Base-by-base conservation (phyloP, 2,113 vertebrate species). In the Aegotheles bennettii region DNA sequence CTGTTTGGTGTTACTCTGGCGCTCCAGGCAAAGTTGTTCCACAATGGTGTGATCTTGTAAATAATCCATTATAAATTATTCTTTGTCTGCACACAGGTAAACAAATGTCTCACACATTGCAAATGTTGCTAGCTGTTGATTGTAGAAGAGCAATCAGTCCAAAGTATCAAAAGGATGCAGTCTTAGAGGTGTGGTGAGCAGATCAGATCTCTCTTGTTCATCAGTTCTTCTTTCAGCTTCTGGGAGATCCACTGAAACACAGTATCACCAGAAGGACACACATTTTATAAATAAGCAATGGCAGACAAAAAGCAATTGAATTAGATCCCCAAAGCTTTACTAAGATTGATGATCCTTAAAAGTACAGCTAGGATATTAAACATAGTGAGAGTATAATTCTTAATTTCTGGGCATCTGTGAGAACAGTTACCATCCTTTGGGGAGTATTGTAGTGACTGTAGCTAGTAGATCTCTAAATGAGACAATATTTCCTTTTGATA, bases 401-500 rank as follows among this genome's bases (percentile, higher is more conserved):
- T 93, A 95, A 94, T 95, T 94, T 96, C 87, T 91, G 86, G 92
- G 81, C 93, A 94, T 93, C 94, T 85, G 74, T 59, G 92, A 96
- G 90, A 96, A 95, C 94, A 91, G 89, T 95, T 96, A 91, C 74
- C 81, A 73, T 88, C 67, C 92, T 95, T 91, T 77, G 8, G 95
- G 90, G 92, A 94, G 50, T 61, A 83, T 90, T 80, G 78, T 78
- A 94, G 93, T 84, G 89, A 71, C 79, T 95, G 76, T 91, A 74
- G 95, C 84, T 81, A 79, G 90, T 94, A 89, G 87, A 96, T 94
- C 78, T 92, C 76, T 94, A 96, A 97, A 96, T 97, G 93, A 96
- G 95, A 94, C 91, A 89, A 89, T 97, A 94, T 97, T 95, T 96
- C 95, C 96, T 97, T 96, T 89, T 94, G 91, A 84, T 96, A 93